A percentile compares a stretch with the other conserved stretches of the same genome.
Evolutionary conservation across 2,888 invertebrate species (phyloP).

Genomic region (Drosophila villosipedis): DNA sequence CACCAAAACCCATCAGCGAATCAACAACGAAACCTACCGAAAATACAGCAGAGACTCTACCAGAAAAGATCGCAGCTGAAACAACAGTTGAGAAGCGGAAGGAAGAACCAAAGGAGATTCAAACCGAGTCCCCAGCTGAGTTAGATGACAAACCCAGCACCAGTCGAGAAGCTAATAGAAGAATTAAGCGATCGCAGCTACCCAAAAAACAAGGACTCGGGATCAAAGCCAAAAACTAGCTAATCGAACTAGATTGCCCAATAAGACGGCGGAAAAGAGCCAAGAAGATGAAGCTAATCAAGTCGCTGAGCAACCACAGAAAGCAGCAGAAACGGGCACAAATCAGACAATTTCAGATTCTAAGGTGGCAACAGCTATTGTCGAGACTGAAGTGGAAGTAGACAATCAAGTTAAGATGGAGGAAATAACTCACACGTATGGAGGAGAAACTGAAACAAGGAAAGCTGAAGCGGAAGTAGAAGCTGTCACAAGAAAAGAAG

Average conservation of each 20-base stretch:
- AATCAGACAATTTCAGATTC: too few relatives aligned
- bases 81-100: not conserved
- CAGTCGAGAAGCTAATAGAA: slow-evolving; percentile 54
- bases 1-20: not conserved
- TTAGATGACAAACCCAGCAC: slow-evolving; percentile 60
- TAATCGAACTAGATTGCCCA: slow-evolving; percentile 42
- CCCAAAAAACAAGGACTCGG: slow-evolving; percentile 43
- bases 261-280: not conserved
- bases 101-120: not conserved
- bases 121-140: not conserved
- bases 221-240: slow-evolving; percentile 66
- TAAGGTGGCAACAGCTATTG: not conserved
- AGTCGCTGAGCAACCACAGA: not conserved
- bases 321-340: not conserved
- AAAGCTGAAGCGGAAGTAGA: not conserved
- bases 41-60: not conserved
- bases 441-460: not conserved
- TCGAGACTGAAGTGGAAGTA: not conserved
- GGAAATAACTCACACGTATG: not conserved
- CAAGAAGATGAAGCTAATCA: slow-evolving; percentile 1
- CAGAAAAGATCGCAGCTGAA: too few relatives aligned
- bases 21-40: not conserved
- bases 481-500: not conserved
- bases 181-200: slow-evolving; percentile 53
- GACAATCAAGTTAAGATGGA: not conserved